phyloP scores from a whole-genome alignment of 2,888 invertebrate species.

The Mactromeris polynyma region DNA sequence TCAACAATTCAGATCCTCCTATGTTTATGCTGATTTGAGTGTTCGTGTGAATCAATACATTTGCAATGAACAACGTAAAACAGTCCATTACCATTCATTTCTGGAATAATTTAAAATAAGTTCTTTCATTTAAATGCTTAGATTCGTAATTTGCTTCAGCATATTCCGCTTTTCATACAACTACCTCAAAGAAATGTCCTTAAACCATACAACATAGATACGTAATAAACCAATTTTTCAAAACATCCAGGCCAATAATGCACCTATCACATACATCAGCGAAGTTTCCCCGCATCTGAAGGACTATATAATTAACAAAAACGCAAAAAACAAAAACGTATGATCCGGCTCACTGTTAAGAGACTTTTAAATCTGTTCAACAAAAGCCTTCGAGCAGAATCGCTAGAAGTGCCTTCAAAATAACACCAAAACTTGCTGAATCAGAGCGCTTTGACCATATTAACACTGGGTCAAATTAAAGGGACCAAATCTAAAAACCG shows the following conservation, averaged over 20 bases:
- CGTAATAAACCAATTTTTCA: background rate
- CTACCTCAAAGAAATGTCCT: background rate
- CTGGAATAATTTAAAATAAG: background rate
- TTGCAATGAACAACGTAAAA: background rate
- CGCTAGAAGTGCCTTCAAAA: too few relatives aligned
- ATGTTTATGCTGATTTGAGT: too few relatives aligned
- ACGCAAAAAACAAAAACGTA: too few relatives aligned
- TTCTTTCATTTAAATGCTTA: background rate
- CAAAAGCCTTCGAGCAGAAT: too few relatives aligned
- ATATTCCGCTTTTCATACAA: background rate
- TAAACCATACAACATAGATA: background rate
- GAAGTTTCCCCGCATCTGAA: background rate
- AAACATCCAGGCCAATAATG: background rate
- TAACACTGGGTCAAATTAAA: too few relatives aligned
- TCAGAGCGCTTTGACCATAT: too few relatives aligned
- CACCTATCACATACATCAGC: background rate
- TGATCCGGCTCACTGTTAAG: too few relatives aligned
- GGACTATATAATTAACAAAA: too few relatives aligned
- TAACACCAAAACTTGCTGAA: too few relatives aligned
- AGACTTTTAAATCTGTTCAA: too few relatives aligned
- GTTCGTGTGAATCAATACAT: background rate
- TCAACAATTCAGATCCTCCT: too few relatives aligned
- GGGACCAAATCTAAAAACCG: too few relatives aligned
- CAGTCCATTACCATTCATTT: background rate
- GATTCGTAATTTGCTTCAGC: background rate